A percentile compares a stretch with the other conserved stretches of the same genome.
phyloP scores from a whole-genome alignment of 1,140 invertebrate species.

The Drosophila quadrilineata region DNA sequence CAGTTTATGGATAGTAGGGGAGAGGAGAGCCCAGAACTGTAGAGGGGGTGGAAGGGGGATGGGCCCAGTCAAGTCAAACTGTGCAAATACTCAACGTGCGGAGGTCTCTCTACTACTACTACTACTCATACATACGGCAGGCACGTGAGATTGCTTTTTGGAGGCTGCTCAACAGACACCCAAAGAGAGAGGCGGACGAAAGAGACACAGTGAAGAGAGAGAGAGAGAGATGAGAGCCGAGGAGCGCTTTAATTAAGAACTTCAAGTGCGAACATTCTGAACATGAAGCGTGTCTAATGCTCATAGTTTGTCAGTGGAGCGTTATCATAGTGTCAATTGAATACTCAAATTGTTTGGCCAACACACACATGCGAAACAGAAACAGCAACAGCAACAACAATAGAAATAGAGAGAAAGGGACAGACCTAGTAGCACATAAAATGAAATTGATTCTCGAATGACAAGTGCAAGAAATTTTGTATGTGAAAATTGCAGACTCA shows the following conservation, averaged over 20 bases:
- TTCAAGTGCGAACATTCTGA: conserved; percentile 16
- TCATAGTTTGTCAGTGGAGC: neutral
- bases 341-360: neutral
- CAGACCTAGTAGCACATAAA: neutral
- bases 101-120: too few species aligned
- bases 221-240: conserved; percentile 26
- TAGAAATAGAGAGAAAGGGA: too few species aligned
- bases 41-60: too few species aligned
- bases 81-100: conserved; percentile 55
- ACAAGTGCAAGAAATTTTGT: too few species aligned
- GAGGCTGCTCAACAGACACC: conserved; percentile 34
- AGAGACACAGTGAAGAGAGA: too few species aligned
- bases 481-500: too few species aligned
- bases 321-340: conserved; percentile 10
- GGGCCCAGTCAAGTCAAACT: conserved; percentile 41
- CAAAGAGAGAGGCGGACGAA: too few species aligned
- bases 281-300: neutral
- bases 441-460: neutral
- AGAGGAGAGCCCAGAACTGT: neutral
- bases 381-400: too few species aligned
- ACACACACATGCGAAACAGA: neutral
- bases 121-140: too few species aligned
- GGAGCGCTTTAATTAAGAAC: conserved; percentile 56
- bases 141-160: conserved; percentile 51
- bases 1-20: conserved; percentile 5